Conservation (phyloP, 2,888 invertebrate species). For the Lysandra bellargus region DNA sequence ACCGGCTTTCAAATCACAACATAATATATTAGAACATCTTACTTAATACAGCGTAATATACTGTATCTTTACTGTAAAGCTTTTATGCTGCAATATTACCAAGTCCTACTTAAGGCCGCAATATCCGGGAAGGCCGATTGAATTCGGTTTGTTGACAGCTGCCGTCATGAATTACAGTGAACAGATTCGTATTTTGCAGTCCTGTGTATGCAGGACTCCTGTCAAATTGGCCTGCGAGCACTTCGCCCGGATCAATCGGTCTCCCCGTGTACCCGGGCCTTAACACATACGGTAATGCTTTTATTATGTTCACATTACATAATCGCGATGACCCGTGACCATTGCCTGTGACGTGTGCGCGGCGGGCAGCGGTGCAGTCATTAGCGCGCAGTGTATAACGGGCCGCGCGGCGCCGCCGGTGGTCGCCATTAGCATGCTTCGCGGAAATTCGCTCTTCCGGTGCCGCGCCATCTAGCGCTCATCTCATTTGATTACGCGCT, state of each 20-base stretch:
- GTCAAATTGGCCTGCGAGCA: not conserved
- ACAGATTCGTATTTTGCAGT: no score
- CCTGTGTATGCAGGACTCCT: no score
- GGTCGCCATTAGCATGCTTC: slow-evolving; percentile 15
- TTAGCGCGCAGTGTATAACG: slow-evolving; percentile 6
- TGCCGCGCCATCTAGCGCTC: not conserved
- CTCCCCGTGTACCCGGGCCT: not conserved
- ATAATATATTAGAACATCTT: not conserved
- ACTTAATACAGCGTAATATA: not conserved
- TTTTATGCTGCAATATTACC: no score
- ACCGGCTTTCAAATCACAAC: not conserved
- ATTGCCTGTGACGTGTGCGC: not conserved
- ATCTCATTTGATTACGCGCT: not conserved
- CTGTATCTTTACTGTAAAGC: not conserved
- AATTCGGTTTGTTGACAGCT: no score
- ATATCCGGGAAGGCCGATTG: no score
- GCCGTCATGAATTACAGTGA: no score
- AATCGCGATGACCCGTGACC: slow-evolving; percentile 21
- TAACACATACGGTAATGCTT: slow-evolving; percentile 1
- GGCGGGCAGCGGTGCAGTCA: not conserved
- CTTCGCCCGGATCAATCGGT: not conserved
- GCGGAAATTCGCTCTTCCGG: slow-evolving; percentile 8
- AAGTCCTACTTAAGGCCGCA: no score
- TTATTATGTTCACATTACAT: slow-evolving; percentile 14
- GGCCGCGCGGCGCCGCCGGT: slow-evolving; percentile 3